Evolutionary conservation across 2,113 vertebrate species (phyloP).

Genomic region (Cephalopterus ornatus): DNA sequence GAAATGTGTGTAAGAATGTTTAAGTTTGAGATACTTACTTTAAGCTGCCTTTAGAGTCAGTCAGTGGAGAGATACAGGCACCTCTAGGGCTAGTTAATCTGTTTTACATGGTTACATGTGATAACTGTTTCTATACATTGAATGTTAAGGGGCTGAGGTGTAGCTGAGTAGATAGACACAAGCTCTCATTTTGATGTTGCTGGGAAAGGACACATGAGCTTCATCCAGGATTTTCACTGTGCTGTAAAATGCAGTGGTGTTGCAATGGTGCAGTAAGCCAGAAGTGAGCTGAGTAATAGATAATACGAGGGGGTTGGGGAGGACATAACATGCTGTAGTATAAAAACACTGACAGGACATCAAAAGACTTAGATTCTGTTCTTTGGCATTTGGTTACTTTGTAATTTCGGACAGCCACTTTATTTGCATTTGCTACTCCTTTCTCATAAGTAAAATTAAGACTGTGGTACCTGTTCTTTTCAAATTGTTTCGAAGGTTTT

Average conservation of each 20-base stretch:
- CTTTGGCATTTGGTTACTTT: neutral
- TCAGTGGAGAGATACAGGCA: neutral
- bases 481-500: neutral
- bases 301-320: fast-evolving
- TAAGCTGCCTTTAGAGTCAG: neutral
- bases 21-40: neutral
- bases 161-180: neutral
- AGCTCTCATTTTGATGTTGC: neutral
- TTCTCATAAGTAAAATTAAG: neutral
- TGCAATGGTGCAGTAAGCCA: neutral
- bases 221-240: neutral
- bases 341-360: neutral
- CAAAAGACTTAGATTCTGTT: neutral
- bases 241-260: neutral
- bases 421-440: neutral
- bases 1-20: neutral
- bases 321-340: neutral
- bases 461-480: neutral
- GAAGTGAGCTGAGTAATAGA: neutral
- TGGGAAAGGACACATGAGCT: neutral
- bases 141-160: neutral
- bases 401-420: neutral
- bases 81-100: neutral
- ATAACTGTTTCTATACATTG: neutral
- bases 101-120: neutral